Conservation (phyloP, 2,888 invertebrate species). For the Atrina japonica region DNA sequence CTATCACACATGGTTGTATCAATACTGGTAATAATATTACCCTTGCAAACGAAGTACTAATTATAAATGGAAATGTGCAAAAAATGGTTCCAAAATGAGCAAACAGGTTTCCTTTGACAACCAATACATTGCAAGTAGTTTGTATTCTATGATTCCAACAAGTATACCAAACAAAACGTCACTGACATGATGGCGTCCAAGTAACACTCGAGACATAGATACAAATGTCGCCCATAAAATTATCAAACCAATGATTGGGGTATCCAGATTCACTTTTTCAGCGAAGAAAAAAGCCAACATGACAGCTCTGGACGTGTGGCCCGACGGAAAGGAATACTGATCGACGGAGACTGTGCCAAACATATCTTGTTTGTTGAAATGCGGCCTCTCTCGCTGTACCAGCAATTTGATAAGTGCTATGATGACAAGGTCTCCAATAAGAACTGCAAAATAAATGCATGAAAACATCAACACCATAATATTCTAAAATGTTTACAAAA, state of each 20-base stretch:
- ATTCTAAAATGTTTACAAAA: no score
- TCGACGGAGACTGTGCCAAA: slow-evolving; percentile 86
- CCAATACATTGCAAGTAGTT: slow-evolving; percentile 62
- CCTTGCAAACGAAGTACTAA: no score
- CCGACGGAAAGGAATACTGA: slow-evolving; percentile 96
- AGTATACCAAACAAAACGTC: slow-evolving; percentile 90
- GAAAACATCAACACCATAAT: no score
- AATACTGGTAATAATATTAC: no score
- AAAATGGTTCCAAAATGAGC: slow-evolving; percentile 66
- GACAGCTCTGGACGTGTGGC: slow-evolving; percentile 93
- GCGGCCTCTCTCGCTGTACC: slow-evolving; percentile 89
- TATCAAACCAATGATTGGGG: slow-evolving; percentile 81
- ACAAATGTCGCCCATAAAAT: slow-evolving; percentile 89
- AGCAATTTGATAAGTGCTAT: slow-evolving; percentile 90
- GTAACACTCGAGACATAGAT: slow-evolving; percentile 89
- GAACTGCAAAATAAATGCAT: slow-evolving; percentile 84
- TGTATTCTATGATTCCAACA: slow-evolving; percentile 84
- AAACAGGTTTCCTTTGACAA: slow-evolving; percentile 62
- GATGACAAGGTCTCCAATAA: slow-evolving; percentile 89
- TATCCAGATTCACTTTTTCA: slow-evolving; percentile 78
- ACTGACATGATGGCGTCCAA: slow-evolving; percentile 92
- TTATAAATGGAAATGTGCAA: slow-evolving; percentile 72
- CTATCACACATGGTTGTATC: no score
- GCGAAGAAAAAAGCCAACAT: slow-evolving; percentile 88
- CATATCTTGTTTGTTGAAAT: slow-evolving; percentile 86